Conservation (phyloP, 2,888 invertebrate species). For the Cosmia trapezina region DNA sequence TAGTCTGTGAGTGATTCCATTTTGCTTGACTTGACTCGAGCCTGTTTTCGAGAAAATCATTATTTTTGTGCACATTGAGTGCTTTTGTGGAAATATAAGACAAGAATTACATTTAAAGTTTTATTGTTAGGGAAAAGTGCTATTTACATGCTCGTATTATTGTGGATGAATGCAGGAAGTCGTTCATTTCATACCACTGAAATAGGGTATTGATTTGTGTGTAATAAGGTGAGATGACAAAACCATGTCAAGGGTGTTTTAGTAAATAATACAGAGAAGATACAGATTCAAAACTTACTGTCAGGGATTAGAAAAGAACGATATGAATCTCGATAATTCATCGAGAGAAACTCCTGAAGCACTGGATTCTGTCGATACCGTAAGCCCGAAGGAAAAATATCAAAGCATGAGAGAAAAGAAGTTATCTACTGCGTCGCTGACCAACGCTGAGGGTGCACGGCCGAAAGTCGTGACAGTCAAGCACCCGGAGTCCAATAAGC, state of each 20-base stretch:
- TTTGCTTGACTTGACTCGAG: slow-evolving; percentile 45
- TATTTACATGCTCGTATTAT: slow-evolving; percentile 12
- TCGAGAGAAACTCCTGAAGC: slow-evolving; percentile 87
- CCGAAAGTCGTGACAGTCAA: slow-evolving; percentile 98
- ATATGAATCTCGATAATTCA: slow-evolving; percentile 87
- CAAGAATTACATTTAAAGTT: neutral
- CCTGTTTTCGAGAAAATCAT: slow-evolving; percentile 58
- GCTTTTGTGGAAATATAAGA: slow-evolving; percentile 20
- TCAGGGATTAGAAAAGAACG: slow-evolving; percentile 69
- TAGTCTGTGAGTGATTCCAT: no score
- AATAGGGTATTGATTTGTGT: slow-evolving; percentile 82
- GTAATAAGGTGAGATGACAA: slow-evolving; percentile 77
- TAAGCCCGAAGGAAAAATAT: slow-evolving; percentile 87
- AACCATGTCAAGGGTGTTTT: slow-evolving; percentile 76
- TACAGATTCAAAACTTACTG: slow-evolving; percentile 49
- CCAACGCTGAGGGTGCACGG: slow-evolving; percentile 91
- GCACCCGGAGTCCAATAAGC: slow-evolving; percentile 98
- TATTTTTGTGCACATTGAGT: slow-evolving; percentile 35
- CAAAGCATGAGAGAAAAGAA: slow-evolving; percentile 92
- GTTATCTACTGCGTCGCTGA: slow-evolving; percentile 91
- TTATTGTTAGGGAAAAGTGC: slow-evolving; percentile 19
- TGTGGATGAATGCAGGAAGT: slow-evolving; percentile 47
- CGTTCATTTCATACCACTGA: slow-evolving; percentile 61
- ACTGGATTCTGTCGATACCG: slow-evolving; percentile 82
- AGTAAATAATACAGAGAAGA: slow-evolving; percentile 69